These are phyloP conservation scores for Aplidium turbinatum DNA, from an alignment of 23 tunicate genomes.

Conservation along the genomic window DNA sequence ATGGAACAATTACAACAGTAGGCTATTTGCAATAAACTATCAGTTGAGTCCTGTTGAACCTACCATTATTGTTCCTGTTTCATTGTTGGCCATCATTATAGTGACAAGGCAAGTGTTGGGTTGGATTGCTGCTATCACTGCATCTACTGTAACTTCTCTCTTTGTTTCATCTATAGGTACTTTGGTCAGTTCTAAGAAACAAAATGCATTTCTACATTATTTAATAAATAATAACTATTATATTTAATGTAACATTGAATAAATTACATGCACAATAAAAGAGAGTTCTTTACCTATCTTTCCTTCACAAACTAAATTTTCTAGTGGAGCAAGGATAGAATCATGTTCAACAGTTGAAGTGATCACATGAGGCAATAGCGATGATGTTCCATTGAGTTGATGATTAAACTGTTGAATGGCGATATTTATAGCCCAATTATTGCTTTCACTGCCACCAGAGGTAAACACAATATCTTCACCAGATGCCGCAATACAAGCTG, in stretches of 20 bases:
- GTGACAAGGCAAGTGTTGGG: constrained; percentile 77
- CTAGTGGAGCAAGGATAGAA: constrained; percentile 70
- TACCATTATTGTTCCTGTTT: constrained; percentile 95
- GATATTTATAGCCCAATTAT: constrained; percentile 87
- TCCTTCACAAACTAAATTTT: constrained; percentile 34
- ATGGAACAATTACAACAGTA: too few relatives aligned
- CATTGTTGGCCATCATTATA: constrained; percentile 98
- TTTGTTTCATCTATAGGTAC: constrained; percentile 35
- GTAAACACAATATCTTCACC: constrained; percentile 73
- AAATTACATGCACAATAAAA: not conserved
- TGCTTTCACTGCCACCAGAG: constrained; percentile 97
- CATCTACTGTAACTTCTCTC: constrained; percentile 37
- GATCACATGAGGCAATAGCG: constrained; percentile 63
- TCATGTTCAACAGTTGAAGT: constrained; percentile 90
- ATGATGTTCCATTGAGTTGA: not conserved
- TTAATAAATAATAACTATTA: not conserved
- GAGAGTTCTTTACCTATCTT: constrained; percentile 1
- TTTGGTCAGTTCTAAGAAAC: constrained; percentile 50
- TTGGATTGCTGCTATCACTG: constrained; percentile 43
- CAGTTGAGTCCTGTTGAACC: too few relatives aligned
- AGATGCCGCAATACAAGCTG: constrained; percentile 45
- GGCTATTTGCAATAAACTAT: too few relatives aligned
- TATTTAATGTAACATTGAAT: not conserved
- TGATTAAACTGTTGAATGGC: constrained; percentile 9
- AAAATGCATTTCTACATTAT: not conserved